A percentile compares a stretch with the other conserved stretches of the same genome.
These are phyloP conservation scores for Sebastes hubbsi DNA, from an alignment of 2,797 vertebrate species.

Conservation along the genomic window DNA sequence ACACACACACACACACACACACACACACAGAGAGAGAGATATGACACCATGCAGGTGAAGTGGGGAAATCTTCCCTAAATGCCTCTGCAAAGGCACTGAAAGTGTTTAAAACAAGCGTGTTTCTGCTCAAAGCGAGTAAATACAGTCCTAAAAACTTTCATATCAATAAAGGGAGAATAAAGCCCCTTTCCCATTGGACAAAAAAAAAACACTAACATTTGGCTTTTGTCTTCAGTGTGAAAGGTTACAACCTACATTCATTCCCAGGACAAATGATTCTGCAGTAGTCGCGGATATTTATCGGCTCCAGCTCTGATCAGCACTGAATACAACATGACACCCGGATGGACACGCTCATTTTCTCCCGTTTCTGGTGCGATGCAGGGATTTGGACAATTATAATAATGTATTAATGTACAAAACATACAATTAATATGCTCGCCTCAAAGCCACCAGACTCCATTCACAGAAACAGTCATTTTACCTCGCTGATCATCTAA, in stretches of 20 bases:
- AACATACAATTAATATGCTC: not conserved
- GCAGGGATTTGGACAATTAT: not conserved
- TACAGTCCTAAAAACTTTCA: not conserved
- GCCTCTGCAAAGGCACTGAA: not conserved
- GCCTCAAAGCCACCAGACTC: not conserved
- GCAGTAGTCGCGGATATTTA: not conserved
- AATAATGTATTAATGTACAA: not conserved
- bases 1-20: not conserved
- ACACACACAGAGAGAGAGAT: slow-evolving; percentile 49
- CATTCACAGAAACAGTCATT: not conserved
- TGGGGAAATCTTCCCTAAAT: slow-evolving; percentile 42
- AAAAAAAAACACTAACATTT: not conserved
- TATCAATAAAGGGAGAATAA: not conserved
- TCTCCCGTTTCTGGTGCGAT: too few species aligned
- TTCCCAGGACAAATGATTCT: not conserved
- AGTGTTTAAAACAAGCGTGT: not conserved
- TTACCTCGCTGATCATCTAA: not conserved
- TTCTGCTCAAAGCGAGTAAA: not conserved
- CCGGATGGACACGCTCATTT: not conserved
- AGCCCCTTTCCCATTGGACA: not conserved
- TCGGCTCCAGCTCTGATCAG: not conserved
- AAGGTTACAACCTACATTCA: not conserved
- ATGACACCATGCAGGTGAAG: slow-evolving; percentile 79
- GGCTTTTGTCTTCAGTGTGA: not conserved
- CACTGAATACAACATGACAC: not conserved